A percentile compares a stretch with the other conserved stretches of the same genome.
These are phyloP conservation scores for Haplochromis vanheusdeni DNA, from an alignment of 2,113 vertebrate genomes.

Conservation along the genomic window DNA sequence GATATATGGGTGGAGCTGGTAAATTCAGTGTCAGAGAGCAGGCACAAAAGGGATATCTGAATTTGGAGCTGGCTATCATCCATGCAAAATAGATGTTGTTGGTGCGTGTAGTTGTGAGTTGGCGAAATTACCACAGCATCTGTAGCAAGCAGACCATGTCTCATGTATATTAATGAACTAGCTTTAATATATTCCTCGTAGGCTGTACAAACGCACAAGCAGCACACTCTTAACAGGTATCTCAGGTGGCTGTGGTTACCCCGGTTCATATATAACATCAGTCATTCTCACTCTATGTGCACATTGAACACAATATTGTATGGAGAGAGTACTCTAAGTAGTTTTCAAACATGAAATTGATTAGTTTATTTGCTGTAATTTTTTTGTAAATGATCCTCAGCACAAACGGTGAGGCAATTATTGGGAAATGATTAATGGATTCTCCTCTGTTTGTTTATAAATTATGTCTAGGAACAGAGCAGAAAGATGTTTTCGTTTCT, in stretches of 20 bases:
- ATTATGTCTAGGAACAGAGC: slow-evolving; percentile 3
- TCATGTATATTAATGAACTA: slow-evolving; percentile 68
- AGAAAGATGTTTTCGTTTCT: slow-evolving; percentile 6
- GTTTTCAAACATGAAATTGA: slow-evolving; percentile 3
- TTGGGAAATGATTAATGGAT: slow-evolving; percentile 31
- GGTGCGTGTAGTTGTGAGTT: slow-evolving; percentile 58
- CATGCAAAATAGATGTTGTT: slow-evolving; percentile 62
- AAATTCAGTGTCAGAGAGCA: slow-evolving; percentile 30
- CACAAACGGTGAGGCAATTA: slow-evolving; percentile 9
- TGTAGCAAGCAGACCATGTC: slow-evolving; percentile 63
- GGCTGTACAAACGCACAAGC: slow-evolving; percentile 51
- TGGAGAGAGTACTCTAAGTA: not conserved
- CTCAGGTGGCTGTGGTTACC: slow-evolving; percentile 9
- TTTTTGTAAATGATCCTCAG: slow-evolving; percentile 6
- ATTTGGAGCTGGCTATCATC: slow-evolving; percentile 50
- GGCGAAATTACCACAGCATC: slow-evolving; percentile 63
- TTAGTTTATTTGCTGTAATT: not conserved
- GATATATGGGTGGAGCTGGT: slow-evolving; percentile 35
- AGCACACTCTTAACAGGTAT: slow-evolving; percentile 54
- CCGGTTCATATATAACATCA: slow-evolving; percentile 9
- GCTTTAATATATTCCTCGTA: slow-evolving; percentile 61
- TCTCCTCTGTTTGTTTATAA: slow-evolving; percentile 15
- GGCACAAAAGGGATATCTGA: slow-evolving; percentile 42
- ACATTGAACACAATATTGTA: not conserved
- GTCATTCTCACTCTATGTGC: not conserved